Evolutionary conservation across 2,797 vertebrate genomes (phyloP), one percentile per base, ranked within the genome.

Genomic region (Falco biarmicus): DNA sequence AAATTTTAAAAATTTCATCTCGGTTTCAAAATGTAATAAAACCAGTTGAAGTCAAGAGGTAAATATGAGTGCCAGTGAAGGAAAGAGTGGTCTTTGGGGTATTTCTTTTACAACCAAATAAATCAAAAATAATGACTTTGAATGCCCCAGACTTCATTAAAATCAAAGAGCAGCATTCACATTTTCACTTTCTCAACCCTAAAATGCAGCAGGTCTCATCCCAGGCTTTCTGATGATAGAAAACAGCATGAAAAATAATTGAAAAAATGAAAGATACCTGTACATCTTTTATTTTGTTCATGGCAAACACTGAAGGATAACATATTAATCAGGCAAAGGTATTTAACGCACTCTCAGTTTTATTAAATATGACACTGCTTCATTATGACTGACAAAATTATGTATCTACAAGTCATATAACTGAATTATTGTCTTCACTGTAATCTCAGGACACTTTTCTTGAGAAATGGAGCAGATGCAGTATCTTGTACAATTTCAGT

Each of bases 361-460:
- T 84, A 83, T 83, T 90, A 82, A 83, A 54, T 34, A 56, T 14
- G 69, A 89, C 61, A 51, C 16, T 75, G 65, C 71, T 78, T 50
- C 45, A 57, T 66, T 80, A 59, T 29, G 50, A 73, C 89, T 48
- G 47, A 91, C 89, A 87, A 93, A 77, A 89, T 87, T 51, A 61
- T 14, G 2, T 16, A 59, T n/a, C 51, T 76, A 54, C 37, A 74
- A 85, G 25, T 48, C 68, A 50, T 41, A 31, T n/a, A 87, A 75
- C 45, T 47, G 75, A 89, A 78, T 61, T 61, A 64, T 45, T 89
- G 86, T 64, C 65, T 91, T 41, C 75, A 51, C 53, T 57, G 65
- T 61, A 78, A 87, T 84, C 84, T 95, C 86, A 93, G 37, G 89
- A 77, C 31, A 65, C 37, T 92, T 92, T 89, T 85, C 70, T 39